Percentiles rank a stretch among this genome's conserved stretches.
These are phyloP conservation scores for Pelobates fuscus DNA, from an alignment of 2,113 vertebrate genomes.

Conservation along the genomic window DNA sequence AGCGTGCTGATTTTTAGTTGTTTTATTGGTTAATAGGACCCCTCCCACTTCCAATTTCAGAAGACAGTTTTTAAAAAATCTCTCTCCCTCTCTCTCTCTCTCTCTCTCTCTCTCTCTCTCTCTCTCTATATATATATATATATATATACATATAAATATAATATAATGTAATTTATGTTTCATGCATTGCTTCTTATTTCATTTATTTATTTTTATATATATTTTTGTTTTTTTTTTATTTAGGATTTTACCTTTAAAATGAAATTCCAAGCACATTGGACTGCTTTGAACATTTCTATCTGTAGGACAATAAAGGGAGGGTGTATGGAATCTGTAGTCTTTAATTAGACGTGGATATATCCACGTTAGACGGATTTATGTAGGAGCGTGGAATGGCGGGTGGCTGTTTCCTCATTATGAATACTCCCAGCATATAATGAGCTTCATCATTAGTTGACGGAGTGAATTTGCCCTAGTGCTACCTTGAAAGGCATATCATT, in stretches of 20 bases:
- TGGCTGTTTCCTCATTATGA: slow-evolving; percentile 95
- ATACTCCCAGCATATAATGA: slow-evolving; percentile 96
- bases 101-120: too few species aligned
- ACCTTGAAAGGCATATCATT: slow-evolving; percentile 97
- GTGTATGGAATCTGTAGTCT: slow-evolving; percentile 92
- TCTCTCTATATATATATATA: too few species aligned
- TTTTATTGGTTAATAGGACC: too few species aligned
- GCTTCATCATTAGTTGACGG: slow-evolving; percentile 99
- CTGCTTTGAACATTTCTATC: slow-evolving; percentile 35
- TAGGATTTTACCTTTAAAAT: slow-evolving; percentile 2
- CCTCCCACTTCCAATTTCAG: too few species aligned
- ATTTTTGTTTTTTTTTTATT: slow-evolving; percentile 28
- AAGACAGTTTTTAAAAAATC: too few species aligned
- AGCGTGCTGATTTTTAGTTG: too few species aligned
- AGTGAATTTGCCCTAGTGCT: slow-evolving; percentile 94
- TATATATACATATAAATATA: slow-evolving; percentile 13
- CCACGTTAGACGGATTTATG: slow-evolving; percentile 97
- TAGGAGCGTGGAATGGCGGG: slow-evolving; percentile 87
- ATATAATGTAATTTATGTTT: slow-evolving; percentile 6
- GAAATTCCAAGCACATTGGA: slow-evolving; percentile 11
- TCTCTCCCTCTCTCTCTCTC: too few species aligned
- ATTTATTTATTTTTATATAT: too few species aligned
- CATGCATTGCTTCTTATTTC: too few species aligned
- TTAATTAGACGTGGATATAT: slow-evolving; percentile 99
- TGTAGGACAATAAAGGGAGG: slow-evolving; percentile 62